phyloP scores from a whole-genome alignment of 2,113 vertebrate genomes.

The Perca fluviatilis region DNA sequence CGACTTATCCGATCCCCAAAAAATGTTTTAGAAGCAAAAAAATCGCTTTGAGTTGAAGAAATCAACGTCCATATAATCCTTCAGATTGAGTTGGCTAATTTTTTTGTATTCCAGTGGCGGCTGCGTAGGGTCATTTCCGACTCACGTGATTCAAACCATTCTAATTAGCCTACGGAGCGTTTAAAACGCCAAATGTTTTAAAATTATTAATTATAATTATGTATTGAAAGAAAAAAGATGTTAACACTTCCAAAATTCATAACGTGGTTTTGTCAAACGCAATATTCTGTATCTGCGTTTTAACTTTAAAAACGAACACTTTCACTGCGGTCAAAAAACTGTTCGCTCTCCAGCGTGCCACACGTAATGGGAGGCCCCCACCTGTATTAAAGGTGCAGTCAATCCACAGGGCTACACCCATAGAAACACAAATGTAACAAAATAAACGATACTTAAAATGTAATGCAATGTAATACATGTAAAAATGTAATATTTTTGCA shows the following conservation, averaged over 20 bases:
- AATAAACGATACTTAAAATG: background rate
- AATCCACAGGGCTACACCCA: background rate
- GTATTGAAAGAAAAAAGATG: background rate
- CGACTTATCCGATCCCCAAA: background rate
- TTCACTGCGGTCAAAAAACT: background rate
- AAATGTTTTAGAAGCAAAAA: background rate
- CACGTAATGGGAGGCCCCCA: background rate
- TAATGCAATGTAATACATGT: background rate
- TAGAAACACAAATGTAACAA: background rate
- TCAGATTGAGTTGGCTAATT: background rate
- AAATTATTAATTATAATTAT: too few species aligned
- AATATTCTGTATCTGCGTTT: background rate
- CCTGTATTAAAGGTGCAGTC: background rate
- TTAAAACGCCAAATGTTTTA: background rate
- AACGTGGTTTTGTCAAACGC: background rate
- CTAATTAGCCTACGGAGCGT: background rate
- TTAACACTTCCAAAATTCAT: background rate
- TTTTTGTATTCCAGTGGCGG: background rate
- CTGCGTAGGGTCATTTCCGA: background rate
- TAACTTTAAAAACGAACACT: background rate
- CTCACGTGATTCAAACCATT: background rate
- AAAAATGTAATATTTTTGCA: background rate
- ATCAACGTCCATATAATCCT: background rate
- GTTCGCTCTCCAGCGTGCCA: background rate
- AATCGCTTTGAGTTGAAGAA: background rate